Evolutionary conservation across 2,797 vertebrate genomes (phyloP).

Genomic region (Caiman crocodilus): DNA sequence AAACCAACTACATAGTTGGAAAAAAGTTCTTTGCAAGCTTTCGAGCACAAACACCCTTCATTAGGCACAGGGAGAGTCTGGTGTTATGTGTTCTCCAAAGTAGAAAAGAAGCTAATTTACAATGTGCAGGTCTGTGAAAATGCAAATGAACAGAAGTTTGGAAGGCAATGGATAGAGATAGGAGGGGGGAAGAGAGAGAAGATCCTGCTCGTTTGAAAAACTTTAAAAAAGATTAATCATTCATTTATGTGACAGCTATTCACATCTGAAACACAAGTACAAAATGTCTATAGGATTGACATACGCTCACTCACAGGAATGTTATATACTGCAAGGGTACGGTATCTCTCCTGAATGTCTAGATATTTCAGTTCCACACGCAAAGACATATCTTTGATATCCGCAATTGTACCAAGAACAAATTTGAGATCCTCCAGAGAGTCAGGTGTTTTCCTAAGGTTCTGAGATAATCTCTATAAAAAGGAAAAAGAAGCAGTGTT

Average conservation of each 20-base stretch:
- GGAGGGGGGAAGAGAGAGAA: neutral
- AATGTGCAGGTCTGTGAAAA: no score
- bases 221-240: neutral
- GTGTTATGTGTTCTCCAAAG: no score
- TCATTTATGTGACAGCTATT: neutral
- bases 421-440: slow-evolving; percentile 90
- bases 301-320: slow-evolving; percentile 81
- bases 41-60: no score
- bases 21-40: no score
- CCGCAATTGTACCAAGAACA: slow-evolving; percentile 88
- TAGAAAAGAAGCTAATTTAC: no score
- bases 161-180: no score
- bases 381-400: slow-evolving; percentile 87
- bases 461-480: slow-evolving; percentile 82
- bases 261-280: neutral
- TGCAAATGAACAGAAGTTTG: no score
- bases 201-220: slow-evolving; percentile 1
- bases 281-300: neutral
- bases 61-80: no score
- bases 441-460: slow-evolving; percentile 83
- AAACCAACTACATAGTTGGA: no score
- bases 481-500: neutral
- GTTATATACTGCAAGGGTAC: slow-evolving; percentile 89
- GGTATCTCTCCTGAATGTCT: slow-evolving; percentile 91
- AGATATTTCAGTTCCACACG: slow-evolving; percentile 87